Conservation (phyloP, 1,140 invertebrate genomes). For the Zaprionus camerounensis region DNA sequence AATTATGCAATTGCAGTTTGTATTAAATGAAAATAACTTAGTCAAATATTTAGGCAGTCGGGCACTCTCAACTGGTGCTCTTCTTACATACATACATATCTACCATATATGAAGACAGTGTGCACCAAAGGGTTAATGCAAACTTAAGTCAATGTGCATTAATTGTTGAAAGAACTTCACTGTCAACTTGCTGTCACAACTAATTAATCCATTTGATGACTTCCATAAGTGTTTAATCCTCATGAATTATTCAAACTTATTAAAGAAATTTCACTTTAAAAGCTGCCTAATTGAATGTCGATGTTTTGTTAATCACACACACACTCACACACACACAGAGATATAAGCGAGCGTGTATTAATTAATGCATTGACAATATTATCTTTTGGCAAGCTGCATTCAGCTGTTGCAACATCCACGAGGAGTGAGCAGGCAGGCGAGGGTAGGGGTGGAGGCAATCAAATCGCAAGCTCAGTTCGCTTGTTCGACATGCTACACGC, state of each 20-base stretch:
- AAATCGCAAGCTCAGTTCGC: not conserved
- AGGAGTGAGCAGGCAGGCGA: not conserved
- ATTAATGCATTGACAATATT: conserved; percentile 4
- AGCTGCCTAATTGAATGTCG: not conserved
- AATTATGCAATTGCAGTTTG: too few relatives aligned
- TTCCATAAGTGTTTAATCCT: not conserved
- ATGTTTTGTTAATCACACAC: not conserved
- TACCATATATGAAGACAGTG: not conserved
- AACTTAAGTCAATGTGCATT: not conserved
- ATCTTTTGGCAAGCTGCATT: not conserved
- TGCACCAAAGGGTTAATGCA: not conserved
- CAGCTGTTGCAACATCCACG: not conserved
- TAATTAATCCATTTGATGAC: not conserved
- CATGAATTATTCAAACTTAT: not conserved
- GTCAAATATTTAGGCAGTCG: too few relatives aligned
- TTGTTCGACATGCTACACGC: conserved; percentile 3
- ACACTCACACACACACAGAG: not conserved
- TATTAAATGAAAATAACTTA: too few relatives aligned
- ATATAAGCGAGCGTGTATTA: not conserved
- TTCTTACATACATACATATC: too few relatives aligned
- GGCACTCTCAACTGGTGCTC: too few relatives aligned
- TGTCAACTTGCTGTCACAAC: not conserved
- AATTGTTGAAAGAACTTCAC: conserved; percentile 3
- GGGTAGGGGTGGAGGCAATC: not conserved
- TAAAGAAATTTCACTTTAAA: conserved; percentile 3